Percentiles rank a stretch among this genome's conserved stretches.
These are phyloP conservation scores for Iguana delicatissima DNA, from an alignment of 2,797 vertebrate genomes.

Conservation along the genomic window DNA sequence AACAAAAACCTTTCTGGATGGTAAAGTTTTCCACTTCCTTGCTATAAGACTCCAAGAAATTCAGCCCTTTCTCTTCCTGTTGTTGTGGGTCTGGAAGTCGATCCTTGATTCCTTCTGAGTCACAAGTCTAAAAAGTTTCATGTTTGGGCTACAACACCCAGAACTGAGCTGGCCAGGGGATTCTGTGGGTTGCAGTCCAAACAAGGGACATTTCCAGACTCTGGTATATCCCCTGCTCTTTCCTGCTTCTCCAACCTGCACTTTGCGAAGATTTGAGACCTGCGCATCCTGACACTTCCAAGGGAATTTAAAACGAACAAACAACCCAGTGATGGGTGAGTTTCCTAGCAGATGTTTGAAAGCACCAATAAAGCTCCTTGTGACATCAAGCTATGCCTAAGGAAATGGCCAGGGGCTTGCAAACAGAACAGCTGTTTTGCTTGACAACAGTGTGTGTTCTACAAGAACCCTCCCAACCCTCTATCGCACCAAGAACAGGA, in stretches of 20 bases:
- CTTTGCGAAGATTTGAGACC: neutral
- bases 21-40: no score
- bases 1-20: no score
- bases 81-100: neutral
- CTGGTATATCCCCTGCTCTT: no score
- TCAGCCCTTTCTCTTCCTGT: neutral
- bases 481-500: neutral
- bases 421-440: neutral
- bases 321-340: neutral
- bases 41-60: neutral
- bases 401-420: neutral
- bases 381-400: neutral
- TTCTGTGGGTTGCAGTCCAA: no score
- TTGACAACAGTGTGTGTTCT: neutral
- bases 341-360: neutral
- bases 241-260: neutral
- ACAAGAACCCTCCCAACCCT: neutral
- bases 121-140: no score
- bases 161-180: no score
- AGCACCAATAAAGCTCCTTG: neutral
- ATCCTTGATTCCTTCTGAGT: no score
- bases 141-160: no score
- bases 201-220: neutral
- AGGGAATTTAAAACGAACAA: neutral
- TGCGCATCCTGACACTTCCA: neutral